These are phyloP conservation scores for Zygogramma bicolorata DNA, from an alignment of 2,888 invertebrate species.

Conservation along the genomic window DNA sequence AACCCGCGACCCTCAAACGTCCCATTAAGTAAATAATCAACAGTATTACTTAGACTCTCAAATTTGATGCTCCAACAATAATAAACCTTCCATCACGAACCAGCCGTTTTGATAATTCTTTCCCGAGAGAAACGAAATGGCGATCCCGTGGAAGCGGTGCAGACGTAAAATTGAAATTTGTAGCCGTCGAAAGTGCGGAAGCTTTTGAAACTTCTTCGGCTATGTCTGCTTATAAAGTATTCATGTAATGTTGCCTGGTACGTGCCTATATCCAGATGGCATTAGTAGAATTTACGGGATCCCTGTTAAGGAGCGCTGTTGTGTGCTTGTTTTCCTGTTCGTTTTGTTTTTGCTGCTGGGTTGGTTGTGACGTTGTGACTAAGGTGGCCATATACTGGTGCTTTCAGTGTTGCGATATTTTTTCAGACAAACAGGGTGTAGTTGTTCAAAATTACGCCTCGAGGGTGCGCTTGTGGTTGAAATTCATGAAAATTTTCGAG, in stretches of 20 bases:
- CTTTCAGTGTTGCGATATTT: too few species aligned
- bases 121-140: constrained; percentile 18
- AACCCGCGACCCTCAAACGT: neutral
- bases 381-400: too few species aligned
- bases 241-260: constrained; percentile 46
- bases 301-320: neutral
- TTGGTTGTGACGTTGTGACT: too few species aligned
- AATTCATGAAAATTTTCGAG: too few species aligned
- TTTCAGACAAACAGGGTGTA: too few species aligned
- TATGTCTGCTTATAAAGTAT: constrained; percentile 48
- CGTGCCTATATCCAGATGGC: constrained; percentile 44
- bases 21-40: neutral
- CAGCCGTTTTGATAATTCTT: constrained; percentile 1
- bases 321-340: neutral
- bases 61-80: neutral
- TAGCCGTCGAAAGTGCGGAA: constrained; percentile 29
- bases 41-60: neutral
- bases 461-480: too few species aligned
- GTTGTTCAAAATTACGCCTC: too few species aligned
- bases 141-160: constrained; percentile 26
- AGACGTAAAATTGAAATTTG: constrained; percentile 44
- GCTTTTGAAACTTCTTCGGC: constrained; percentile 35
- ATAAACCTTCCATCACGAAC: neutral
- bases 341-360: too few species aligned
- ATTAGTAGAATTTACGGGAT: constrained; percentile 22